Conservation (phyloP, 1,140 invertebrate species). For the Aphelinus certus region DNA sequence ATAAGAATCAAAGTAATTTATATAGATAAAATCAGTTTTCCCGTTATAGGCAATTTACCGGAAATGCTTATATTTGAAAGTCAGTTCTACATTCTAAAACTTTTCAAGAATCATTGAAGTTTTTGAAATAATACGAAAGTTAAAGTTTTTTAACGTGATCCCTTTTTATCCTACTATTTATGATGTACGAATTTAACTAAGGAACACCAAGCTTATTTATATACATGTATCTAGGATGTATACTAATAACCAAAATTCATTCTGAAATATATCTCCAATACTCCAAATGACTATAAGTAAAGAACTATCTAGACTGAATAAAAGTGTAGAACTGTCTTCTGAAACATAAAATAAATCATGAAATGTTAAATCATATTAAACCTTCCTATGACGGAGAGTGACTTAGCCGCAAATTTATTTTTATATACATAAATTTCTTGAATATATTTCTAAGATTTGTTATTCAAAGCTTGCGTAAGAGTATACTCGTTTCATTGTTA, state of each 20-base stretch:
- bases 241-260: not conserved
- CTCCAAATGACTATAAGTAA: constrained; percentile 3
- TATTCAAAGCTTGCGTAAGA: no score
- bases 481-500: no score
- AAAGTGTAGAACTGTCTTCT: constrained; percentile 32
- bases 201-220: constrained; percentile 20
- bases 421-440: no score
- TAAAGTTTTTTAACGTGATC: not conserved
- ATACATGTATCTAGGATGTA: constrained; percentile 7
- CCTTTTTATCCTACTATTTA: constrained; percentile 4
- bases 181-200: constrained; percentile 12
- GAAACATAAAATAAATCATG: constrained; percentile 21
- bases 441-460: no score
- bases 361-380: constrained; percentile 29
- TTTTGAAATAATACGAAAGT: constrained; percentile 21
- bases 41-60: constrained; percentile 32
- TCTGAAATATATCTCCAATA: constrained; percentile 10
- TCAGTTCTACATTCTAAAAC: constrained; percentile 20
- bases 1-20: constrained; percentile 15
- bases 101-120: constrained; percentile 1
- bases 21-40: constrained; percentile 24
- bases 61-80: constrained; percentile 35
- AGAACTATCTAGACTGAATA: constrained; percentile 22
- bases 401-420: not conserved
- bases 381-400: constrained; percentile 31